These are phyloP conservation scores for Clarias magur DNA, from an alignment of 2,113 vertebrate species.

Conservation along the genomic window DNA sequence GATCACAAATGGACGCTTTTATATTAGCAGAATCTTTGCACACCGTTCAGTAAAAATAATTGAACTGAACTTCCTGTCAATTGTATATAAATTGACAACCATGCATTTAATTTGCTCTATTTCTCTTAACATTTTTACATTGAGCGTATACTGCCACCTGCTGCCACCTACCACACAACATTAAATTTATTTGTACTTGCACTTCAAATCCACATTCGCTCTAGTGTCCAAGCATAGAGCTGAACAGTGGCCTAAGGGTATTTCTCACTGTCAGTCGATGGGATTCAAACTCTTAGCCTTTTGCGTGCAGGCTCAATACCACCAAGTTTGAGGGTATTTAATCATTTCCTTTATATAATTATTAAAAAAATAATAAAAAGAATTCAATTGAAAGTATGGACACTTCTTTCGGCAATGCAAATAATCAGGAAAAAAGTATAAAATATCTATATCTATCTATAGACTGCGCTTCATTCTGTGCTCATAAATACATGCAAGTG, in stretches of 20 bases:
- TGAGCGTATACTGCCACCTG: slow-evolving; percentile 27
- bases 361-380: not conserved
- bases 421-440: slow-evolving; percentile 50
- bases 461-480: slow-evolving; percentile 34
- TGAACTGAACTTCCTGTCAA: not conserved
- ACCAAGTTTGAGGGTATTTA: not conserved
- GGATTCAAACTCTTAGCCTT: not conserved
- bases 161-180: not conserved
- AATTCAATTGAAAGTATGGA: not conserved
- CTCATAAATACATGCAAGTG: slow-evolving; percentile 52
- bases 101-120: not conserved
- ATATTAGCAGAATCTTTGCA: not conserved
- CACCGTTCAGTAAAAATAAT: not conserved
- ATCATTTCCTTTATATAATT: not conserved
- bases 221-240: not conserved
- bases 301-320: not conserved
- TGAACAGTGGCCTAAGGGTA: not conserved
- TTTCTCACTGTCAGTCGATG: not conserved
- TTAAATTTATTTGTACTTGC: not conserved
- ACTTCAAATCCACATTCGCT: not conserved
- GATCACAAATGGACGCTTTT: not conserved
- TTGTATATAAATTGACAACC: not conserved
- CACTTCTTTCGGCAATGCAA: too few relatives aligned
- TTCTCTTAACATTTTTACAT: not conserved
- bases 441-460: not conserved